Conservation (phyloP, 2,888 invertebrate species). For the Eutolmus rufibarbis region DNA sequence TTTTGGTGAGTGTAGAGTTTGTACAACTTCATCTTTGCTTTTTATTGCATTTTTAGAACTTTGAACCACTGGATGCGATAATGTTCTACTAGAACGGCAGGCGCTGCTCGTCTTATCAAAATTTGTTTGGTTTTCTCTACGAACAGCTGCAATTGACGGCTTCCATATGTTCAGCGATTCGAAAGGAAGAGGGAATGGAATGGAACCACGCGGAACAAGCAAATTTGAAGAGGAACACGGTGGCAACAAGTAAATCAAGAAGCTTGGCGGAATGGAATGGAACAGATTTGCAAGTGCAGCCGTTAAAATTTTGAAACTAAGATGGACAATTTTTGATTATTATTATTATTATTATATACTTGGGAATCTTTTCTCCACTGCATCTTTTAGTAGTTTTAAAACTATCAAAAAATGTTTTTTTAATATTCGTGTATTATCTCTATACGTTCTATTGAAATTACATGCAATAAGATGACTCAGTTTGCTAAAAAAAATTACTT, state of each 20-base stretch:
- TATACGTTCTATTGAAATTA: too few species aligned
- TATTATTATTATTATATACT: too few species aligned
- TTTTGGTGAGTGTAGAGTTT: slow-evolving; percentile 35
- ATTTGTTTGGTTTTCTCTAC: neutral
- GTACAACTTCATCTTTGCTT: slow-evolving; percentile 21
- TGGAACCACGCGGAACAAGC: neutral
- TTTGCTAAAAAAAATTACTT: too few species aligned
- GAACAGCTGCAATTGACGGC: neutral
- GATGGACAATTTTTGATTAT: too few species aligned
- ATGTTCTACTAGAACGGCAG: neutral
- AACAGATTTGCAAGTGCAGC: too few species aligned
- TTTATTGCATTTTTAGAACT: neutral
- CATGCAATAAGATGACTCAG: too few species aligned
- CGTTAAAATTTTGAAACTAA: too few species aligned
- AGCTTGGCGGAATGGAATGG: too few species aligned
- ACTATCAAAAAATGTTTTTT: too few species aligned
- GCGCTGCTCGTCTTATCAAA: neutral
- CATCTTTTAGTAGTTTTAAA: too few species aligned
- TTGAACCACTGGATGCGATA: neutral
- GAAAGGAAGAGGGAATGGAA: neutral
- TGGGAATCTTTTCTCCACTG: too few species aligned
- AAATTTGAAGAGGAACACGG: neutral
- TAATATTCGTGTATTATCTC: too few species aligned
- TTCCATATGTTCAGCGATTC: neutral
- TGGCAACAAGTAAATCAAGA: neutral